Conservation (phyloP, 2,888 invertebrate species). For the Aporophyla nigra region DNA sequence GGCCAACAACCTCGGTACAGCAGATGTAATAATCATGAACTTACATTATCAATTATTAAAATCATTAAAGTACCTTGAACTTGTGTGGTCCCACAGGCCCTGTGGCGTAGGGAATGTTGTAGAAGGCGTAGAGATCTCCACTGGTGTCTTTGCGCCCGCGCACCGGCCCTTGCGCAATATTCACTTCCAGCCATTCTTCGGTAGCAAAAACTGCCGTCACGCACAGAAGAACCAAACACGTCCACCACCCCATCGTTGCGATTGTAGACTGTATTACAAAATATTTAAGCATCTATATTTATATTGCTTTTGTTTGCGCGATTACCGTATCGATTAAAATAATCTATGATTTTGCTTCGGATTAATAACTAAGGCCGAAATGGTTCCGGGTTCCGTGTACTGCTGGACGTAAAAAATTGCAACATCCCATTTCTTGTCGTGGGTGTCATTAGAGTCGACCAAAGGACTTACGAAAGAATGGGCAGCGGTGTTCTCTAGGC, state of each 20-base stretch:
- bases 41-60: neutral
- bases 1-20: too few relatives aligned
- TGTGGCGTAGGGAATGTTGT: slow-evolving; percentile 77
- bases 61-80: slow-evolving; percentile 70
- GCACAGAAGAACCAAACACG: slow-evolving; percentile 17
- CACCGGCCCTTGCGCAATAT: slow-evolving; percentile 69
- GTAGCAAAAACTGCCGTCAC: slow-evolving; percentile 28
- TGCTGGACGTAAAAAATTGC: too few relatives aligned
- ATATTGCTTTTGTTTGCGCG: too few relatives aligned
- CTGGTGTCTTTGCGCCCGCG: slow-evolving; percentile 69
- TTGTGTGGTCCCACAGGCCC: slow-evolving; percentile 70
- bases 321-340: too few relatives aligned
- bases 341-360: too few relatives aligned
- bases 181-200: slow-evolving; percentile 60
- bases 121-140: slow-evolving; percentile 68
- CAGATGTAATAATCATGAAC: neutral
- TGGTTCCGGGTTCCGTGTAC: too few relatives aligned
- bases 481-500: too few relatives aligned
- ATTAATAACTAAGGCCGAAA: too few relatives aligned
- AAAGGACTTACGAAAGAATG: too few relatives aligned
- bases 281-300: neutral
- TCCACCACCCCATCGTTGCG: slow-evolving; percentile 34
- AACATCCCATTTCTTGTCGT: too few relatives aligned
- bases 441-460: too few relatives aligned
- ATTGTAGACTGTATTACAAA: neutral